phyloP scores from a whole-genome alignment of 2,113 vertebrate genomes.

The Pelmatolapia mariae region DNA sequence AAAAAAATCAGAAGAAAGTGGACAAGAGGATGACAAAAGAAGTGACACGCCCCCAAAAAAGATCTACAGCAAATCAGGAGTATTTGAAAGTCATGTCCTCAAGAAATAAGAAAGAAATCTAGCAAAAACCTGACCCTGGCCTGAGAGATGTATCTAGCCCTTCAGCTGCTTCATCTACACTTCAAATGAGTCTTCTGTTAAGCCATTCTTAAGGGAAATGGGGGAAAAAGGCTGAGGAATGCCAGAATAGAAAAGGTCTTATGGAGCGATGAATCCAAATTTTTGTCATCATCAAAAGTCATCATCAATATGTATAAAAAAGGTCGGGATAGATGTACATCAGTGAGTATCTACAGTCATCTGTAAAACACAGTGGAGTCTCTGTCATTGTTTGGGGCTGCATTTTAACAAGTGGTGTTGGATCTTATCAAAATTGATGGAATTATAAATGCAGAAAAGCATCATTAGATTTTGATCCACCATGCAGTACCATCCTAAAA shows the following conservation, averaged over 20 bases:
- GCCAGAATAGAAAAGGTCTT: background rate
- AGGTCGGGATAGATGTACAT: background rate
- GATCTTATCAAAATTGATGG: background rate
- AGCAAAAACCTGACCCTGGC: background rate
- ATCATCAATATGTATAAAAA: background rate
- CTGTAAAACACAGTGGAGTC: background rate
- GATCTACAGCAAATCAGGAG: background rate
- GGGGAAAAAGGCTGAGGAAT: background rate
- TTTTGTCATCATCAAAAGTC: background rate
- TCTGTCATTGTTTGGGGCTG: background rate
- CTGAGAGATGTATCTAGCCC: background rate
- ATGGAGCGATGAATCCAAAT: background rate
- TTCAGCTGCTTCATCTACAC: background rate
- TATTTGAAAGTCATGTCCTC: background rate
- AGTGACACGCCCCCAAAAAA: fast-evolving
- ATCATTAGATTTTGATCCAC: background rate
- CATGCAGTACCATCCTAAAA: background rate
- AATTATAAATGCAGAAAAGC: background rate
- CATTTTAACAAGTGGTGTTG: background rate
- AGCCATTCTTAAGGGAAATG: background rate
- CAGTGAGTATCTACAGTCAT: background rate
- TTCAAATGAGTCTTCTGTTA: background rate
- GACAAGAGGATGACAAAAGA: background rate
- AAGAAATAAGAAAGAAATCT: background rate
- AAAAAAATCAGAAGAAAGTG: background rate